Evolutionary conservation across 2,113 vertebrate species (phyloP).

Genomic region (Aphyosemion australe): DNA sequence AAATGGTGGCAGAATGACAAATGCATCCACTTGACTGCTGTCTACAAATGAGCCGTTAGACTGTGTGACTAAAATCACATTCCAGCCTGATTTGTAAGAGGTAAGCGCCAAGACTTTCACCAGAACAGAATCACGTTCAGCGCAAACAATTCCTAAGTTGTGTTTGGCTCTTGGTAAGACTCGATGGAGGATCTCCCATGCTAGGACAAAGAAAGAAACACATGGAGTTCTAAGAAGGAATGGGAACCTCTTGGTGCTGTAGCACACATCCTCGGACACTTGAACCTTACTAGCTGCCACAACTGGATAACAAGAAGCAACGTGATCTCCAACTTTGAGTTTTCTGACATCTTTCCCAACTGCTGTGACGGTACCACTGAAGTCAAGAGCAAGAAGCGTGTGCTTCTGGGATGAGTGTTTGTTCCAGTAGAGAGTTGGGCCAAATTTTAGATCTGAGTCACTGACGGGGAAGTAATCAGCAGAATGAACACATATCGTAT

Average conservation of each 20-base stretch:
- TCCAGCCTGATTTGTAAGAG: conserved; percentile 80
- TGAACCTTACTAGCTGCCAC: conserved; percentile 74
- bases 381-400: conserved; percentile 82
- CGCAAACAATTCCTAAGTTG: conserved; percentile 77
- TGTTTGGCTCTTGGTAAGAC: conserved; percentile 72
- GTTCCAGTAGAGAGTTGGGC: conserved; percentile 84
- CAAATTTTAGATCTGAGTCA: conserved; percentile 78
- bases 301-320: conserved; percentile 84
- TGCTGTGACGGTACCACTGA: conserved; percentile 83
- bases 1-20: conserved; percentile 80
- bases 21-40: conserved; percentile 65
- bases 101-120: conserved; percentile 75
- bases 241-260: conserved; percentile 75
- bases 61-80: conserved; percentile 61
- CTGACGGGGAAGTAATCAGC: conserved; percentile 88
- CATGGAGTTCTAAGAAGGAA: conserved; percentile 81
- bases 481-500: conserved; percentile 83
- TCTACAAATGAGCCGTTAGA: conserved; percentile 40
- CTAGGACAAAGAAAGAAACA: conserved; percentile 83
- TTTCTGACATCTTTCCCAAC: conserved; percentile 79
- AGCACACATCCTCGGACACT: conserved; percentile 81
- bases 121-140: conserved; percentile 77
- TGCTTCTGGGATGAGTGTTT: conserved; percentile 77
- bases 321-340: conserved; percentile 83
- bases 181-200: conserved; percentile 81